Evolutionary conservation across 2,797 vertebrate genomes (phyloP), one percentile per base, ranked within the genome.

Genomic region (Ptychadena robeensis): DNA sequence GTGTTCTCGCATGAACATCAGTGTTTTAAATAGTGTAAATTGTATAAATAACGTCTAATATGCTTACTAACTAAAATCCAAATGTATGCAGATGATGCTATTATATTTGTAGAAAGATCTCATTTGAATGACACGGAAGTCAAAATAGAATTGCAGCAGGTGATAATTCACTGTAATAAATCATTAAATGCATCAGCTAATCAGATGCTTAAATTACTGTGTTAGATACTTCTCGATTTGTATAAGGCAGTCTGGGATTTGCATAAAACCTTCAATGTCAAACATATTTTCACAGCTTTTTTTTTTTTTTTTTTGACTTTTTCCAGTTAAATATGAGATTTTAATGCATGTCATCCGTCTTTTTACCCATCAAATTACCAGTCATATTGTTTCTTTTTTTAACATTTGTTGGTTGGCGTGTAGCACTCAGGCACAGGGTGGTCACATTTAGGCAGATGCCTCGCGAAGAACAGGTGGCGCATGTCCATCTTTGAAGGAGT

Each of bases 111-210:
- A 66, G 72, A 81, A 67, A 68, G 79, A 85, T 75, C 78, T 37
- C 64, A 69, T 76, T 85, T 85, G 83, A 85, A 85, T 85, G 83
- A 85, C 83, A 85, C 64, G 30, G 79, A 80, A 85, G 83, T 85
- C 83, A 85, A 85, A 85, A 85, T 85, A 85, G 75, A 85, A 76
- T 80, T 80, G 78, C 83, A 75, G 72, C 83, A 80, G 83, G 83
- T 71, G 83, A 85, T 80, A 85, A 85, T 85, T 85, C 78, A n/a
- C 83, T 75, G 73, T 76, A 85, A 85, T 85, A 85, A 85, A 80
- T 85, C 83, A 81, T 85, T 85, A 85, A 81, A 85, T 85, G 64
- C 83, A 80, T 85, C 83, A 85, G 40, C 83, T 85, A 85, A 85
- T 85, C 78, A 85, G 78, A 85, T 73, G 83, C 72, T 71, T 69